Conservation (phyloP, 2,113 vertebrate species). For the Pituophis catenifer region DNA sequence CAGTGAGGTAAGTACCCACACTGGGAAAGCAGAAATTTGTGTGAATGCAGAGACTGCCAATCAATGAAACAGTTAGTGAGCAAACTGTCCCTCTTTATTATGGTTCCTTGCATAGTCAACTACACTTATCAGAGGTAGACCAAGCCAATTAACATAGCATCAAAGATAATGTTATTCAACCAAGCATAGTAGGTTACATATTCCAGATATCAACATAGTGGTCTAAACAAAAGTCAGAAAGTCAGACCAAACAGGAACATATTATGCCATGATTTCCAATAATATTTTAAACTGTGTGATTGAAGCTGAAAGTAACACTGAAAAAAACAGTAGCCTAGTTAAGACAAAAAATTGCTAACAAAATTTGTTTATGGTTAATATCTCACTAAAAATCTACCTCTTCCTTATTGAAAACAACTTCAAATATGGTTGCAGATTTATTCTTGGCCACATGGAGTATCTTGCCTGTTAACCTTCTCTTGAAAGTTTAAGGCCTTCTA, state of each 20-base stretch:
- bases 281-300: background rate
- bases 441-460: background rate
- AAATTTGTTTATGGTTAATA: background rate
- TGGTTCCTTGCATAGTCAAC: background rate
- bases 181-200: background rate
- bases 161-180: background rate
- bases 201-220: background rate
- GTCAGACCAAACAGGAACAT: background rate
- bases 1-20: background rate
- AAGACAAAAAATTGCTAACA: background rate
- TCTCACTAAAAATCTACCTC: background rate
- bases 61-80: background rate
- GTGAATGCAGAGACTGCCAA: background rate
- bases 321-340: background rate
- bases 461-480: background rate
- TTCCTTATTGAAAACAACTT: background rate
- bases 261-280: background rate
- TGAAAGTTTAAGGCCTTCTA: background rate
- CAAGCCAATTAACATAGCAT: background rate
- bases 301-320: background rate
- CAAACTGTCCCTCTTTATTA: background rate
- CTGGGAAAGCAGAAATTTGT: background rate
- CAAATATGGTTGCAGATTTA: background rate
- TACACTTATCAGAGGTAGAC: background rate
- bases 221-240: background rate